These are phyloP conservation scores for Recurvirostra avosetta DNA, from an alignment of 2,113 vertebrate genomes.

Conservation along the genomic window DNA sequence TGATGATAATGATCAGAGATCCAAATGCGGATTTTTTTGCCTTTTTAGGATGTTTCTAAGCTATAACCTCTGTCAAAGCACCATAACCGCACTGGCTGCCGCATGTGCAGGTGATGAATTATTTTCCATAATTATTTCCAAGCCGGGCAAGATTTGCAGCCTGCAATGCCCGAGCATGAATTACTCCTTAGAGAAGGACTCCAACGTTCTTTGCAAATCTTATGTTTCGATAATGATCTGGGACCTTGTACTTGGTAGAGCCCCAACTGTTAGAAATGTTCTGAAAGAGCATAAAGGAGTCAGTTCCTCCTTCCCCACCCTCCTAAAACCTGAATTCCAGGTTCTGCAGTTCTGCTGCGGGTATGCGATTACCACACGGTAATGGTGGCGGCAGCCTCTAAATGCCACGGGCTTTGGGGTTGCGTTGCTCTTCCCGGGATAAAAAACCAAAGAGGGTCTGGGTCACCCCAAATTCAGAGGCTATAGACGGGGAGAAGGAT, in stretches of 20 bases:
- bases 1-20: rapidly evolving
- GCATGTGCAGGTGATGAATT: neutral
- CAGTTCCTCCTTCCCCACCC: neutral
- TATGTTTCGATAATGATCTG: neutral
- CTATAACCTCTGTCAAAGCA: neutral
- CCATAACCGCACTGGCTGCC: neutral
- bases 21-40: neutral
- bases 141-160: neutral
- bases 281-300: neutral
- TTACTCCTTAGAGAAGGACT: neutral
- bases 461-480: neutral
- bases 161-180: neutral
- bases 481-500: neutral
- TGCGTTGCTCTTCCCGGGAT: neutral
- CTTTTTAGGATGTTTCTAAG: neutral
- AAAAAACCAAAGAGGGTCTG: neutral
- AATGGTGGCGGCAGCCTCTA: neutral
- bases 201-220: neutral
- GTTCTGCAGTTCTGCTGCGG: neutral
- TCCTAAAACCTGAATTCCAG: constrained; percentile 44
- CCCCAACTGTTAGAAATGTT: neutral
- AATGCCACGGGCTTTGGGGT: neutral
- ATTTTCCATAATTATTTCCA: neutral
- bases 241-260: neutral
- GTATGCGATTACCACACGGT: neutral